Conservation (phyloP, 2,113 vertebrate species). For the Cercopithecus mona region DNA sequence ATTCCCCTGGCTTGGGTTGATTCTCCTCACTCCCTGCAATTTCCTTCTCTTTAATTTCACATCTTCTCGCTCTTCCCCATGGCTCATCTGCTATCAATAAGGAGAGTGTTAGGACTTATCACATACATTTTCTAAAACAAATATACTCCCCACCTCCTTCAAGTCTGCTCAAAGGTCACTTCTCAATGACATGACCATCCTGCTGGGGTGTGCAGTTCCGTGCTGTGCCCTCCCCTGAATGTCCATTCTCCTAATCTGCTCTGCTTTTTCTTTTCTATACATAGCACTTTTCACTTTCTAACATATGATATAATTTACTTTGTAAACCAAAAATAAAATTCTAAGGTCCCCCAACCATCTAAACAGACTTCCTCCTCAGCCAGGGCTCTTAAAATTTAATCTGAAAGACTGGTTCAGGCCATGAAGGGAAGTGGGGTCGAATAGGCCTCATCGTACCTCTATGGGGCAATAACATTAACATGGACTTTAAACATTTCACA, state of each 20-base stretch:
- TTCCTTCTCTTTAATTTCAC: background rate
- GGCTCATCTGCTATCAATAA: background rate
- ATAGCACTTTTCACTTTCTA: background rate
- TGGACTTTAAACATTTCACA: too few relatives aligned
- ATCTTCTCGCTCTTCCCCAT: background rate
- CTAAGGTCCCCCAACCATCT: too few relatives aligned
- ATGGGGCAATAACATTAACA: too few relatives aligned
- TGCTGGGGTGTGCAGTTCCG: background rate
- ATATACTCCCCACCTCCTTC: background rate
- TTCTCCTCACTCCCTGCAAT: background rate
- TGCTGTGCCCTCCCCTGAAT: too few relatives aligned
- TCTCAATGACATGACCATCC: background rate
- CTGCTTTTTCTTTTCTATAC: background rate
- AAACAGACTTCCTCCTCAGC: too few relatives aligned
- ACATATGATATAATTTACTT: background rate
- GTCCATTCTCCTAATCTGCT: background rate
- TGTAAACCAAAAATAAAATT: too few relatives aligned
- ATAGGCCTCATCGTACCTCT: too few relatives aligned
- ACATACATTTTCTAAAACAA: background rate
- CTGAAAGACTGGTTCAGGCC: too few relatives aligned
- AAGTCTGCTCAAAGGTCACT: background rate
- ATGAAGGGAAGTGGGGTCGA: too few relatives aligned
- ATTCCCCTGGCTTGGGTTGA: background rate
- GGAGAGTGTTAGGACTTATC: background rate
- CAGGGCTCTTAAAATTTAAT: too few relatives aligned